Evolutionary conservation across 1,140 invertebrate species (phyloP).

Genomic region (Nebria ingens): DNA sequence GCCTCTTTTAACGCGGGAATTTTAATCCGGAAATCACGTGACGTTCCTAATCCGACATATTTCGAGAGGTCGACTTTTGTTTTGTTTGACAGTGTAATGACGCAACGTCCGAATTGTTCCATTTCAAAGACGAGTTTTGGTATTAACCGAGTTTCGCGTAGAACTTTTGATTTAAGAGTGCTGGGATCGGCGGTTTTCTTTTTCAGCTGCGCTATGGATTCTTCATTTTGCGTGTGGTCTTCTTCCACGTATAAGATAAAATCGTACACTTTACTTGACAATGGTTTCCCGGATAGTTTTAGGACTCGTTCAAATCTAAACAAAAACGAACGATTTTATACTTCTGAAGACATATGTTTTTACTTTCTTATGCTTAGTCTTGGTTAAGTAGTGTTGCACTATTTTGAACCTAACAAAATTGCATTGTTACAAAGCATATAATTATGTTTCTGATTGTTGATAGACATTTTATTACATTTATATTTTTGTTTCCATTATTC

Average conservation of each 20-base stretch:
- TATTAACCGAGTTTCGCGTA: slow-evolving; percentile 45
- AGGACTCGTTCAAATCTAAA: slow-evolving; percentile 47
- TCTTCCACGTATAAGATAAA: slow-evolving; percentile 44
- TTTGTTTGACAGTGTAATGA: slow-evolving; percentile 46
- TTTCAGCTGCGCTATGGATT: slow-evolving; percentile 24
- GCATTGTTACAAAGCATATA: too few species aligned
- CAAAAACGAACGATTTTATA: too few species aligned
- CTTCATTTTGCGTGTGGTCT: slow-evolving; percentile 28
- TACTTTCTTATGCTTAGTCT: too few species aligned
- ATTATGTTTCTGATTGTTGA: too few species aligned
- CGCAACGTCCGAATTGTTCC: slow-evolving; percentile 47
- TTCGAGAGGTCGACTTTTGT: slow-evolving; percentile 41
- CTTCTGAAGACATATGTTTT: too few species aligned
- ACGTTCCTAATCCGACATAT: slow-evolving; percentile 42
- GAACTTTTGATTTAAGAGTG: slow-evolving; percentile 41
- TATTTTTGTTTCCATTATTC: too few species aligned
- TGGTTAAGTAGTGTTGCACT: too few species aligned
- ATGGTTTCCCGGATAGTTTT: slow-evolving; percentile 42
- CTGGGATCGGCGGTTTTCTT: slow-evolving; percentile 32
- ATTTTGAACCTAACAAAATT: too few species aligned
- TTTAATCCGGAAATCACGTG: slow-evolving; percentile 45
- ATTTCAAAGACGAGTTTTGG: slow-evolving; percentile 46
- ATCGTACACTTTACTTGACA: slow-evolving; percentile 42
- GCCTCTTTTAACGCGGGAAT: slow-evolving; percentile 37
- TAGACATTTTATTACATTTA: too few species aligned